Evolutionary conservation across 2,113 vertebrate species (phyloP).

Genomic region (Alligator mississippiensis): DNA sequence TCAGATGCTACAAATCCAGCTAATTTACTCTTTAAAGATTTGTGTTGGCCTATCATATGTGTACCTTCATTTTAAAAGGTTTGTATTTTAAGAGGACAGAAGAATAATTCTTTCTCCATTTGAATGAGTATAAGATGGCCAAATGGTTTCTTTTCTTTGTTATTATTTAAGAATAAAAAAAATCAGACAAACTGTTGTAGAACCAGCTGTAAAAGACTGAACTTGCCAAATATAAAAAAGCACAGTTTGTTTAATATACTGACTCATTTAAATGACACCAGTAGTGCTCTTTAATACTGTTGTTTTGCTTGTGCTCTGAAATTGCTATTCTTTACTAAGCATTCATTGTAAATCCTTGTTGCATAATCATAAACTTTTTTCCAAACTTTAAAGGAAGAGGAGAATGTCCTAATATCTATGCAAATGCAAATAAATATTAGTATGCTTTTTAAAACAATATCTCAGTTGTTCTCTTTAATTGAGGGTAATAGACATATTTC

Average conservation of each 20-base stretch:
- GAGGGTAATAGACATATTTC: background rate
- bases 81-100: constrained; percentile 47
- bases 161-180: too few species aligned
- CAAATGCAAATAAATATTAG: background rate
- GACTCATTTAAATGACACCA: background rate
- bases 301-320: background rate
- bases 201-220: background rate
- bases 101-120: background rate
- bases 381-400: constrained; percentile 19
- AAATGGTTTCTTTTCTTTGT: too few species aligned
- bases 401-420: background rate
- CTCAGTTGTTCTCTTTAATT: constrained; percentile 33
- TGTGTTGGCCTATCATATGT: constrained; percentile 13
- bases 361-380: background rate
- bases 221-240: background rate
- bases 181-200: background rate
- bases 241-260: background rate
- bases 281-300: background rate
- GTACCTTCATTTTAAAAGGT: constrained; percentile 21
- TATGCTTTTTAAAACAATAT: constrained; percentile 43
- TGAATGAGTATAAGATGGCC: background rate
- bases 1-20: constrained; percentile 66
- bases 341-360: constrained; percentile 16
- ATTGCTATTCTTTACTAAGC: background rate
- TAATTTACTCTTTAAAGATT: constrained; percentile 61